These are phyloP conservation scores for Euzetes globulus DNA, from an alignment of 2,888 invertebrate species.

Conservation along the genomic window DNA sequence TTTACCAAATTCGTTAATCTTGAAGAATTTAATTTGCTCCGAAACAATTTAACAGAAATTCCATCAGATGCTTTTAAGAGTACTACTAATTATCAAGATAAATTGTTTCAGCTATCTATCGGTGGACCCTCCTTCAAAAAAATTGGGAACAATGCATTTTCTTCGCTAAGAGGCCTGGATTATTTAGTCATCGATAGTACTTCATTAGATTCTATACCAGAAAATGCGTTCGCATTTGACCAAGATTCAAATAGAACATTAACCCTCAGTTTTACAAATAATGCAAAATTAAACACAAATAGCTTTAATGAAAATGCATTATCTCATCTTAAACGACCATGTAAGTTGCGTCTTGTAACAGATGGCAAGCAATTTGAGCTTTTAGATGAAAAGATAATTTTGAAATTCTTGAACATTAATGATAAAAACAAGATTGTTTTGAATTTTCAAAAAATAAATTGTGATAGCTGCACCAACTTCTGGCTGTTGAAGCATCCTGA, in stretches of 20 bases:
- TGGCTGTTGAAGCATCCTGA: background rate
- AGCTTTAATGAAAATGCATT: background rate
- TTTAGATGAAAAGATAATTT: background rate
- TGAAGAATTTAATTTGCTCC: background rate
- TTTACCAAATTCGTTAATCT: background rate
- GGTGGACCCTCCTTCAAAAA: background rate
- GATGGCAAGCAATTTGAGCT: background rate
- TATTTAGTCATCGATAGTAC: background rate
- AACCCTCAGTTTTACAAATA: background rate
- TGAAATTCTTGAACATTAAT: background rate
- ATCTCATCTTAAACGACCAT: background rate
- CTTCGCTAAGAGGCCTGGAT: background rate
- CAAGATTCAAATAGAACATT: background rate
- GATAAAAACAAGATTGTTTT: background rate
- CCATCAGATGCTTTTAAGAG: too few relatives aligned
- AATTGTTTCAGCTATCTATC: background rate
- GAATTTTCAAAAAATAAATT: background rate
- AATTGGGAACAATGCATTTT: background rate
- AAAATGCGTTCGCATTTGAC: background rate
- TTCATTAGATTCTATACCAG: background rate
- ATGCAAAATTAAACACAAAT: background rate
- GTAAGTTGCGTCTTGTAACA: background rate
- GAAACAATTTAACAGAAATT: background rate
- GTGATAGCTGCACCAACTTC: background rate
- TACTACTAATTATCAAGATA: background rate